Base-by-base conservation (phyloP, 1,140 invertebrate genomes). In the Gonatopus flavifemur region DNA sequence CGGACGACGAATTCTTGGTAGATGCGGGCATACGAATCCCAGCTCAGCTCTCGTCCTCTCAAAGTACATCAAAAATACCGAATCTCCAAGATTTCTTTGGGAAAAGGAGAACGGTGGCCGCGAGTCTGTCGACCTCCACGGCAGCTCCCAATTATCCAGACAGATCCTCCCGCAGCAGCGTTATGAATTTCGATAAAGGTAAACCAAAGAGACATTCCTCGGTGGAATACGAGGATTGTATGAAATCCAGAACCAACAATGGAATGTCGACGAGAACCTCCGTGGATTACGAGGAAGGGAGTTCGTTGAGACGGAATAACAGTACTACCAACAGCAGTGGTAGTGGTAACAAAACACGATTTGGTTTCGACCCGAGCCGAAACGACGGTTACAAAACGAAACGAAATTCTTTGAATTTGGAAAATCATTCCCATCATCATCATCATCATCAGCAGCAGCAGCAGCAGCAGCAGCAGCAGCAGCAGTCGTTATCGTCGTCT, bases 21-120 rank as follows among this genome's bases (percentile, higher is more conserved):
- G 80, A 82, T 41, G 75, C 80, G 2, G 80, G 80, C 7, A 76
- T 82, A 20, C 73, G 74, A 28, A 80, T 81, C 35, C 75, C 74
- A 0, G 50, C 57, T 0, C 72, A 76, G 37, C 52, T 76, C n/a
- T 56, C 66, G 2, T 55, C 62, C 1, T 67, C 67, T n/a, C 65
- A 67, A 44, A 65, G 57, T 18, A 48, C 53, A 31, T 71, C 64
- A 28, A 79, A 72, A 35, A 76, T 78, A 37, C 74, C 74, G 2
- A 74, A 72, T 30, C 39, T 72, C 0, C 70, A 69, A 33, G 70
- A 76, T 20, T 65, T 72, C 2, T 59, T 70, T 2, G 64, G 66
- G 5, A 76, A 71, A 19, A 63, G 67, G 25, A 55, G 64, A 19
- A 40, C 59, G n/a, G 60, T 40, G 8, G 47, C 41, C 24, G 35